Evolutionary conservation across 2,888 invertebrate species (phyloP).

Genomic region (Gari tellinella): DNA sequence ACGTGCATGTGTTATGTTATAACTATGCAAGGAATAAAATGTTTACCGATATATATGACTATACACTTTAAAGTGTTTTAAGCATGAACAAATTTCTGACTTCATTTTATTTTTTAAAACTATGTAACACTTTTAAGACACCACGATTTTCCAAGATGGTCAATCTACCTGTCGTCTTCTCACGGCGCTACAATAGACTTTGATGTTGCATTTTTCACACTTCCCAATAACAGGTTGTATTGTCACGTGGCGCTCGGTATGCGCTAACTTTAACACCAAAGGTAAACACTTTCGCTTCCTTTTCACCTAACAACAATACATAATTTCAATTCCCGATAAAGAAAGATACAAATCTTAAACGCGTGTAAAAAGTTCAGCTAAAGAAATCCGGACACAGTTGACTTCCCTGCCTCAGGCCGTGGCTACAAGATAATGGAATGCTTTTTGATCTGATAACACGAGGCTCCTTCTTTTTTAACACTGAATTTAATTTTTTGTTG

Average conservation of each 20-base stretch:
- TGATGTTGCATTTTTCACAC: constrained; percentile 47
- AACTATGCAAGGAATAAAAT: too few species aligned
- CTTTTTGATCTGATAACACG: constrained; percentile 56
- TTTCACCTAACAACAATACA: constrained; percentile 57
- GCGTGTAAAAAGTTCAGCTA: constrained; percentile 41
- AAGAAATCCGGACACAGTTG: constrained; percentile 28
- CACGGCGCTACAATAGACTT: constrained; percentile 25
- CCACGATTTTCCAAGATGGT: not conserved
- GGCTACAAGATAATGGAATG: constrained; percentile 41
- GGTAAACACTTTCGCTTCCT: constrained; percentile 50
- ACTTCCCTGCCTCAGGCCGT: constrained; percentile 45
- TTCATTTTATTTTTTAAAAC: too few species aligned
- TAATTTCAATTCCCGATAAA: constrained; percentile 56
- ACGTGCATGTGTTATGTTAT: too few species aligned
- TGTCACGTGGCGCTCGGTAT: constrained; percentile 24
- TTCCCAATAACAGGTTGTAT: constrained; percentile 27
- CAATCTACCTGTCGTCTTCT: not conserved
- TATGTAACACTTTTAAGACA: too few species aligned
- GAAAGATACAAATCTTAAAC: constrained; percentile 46
- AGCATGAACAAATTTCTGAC: too few species aligned
- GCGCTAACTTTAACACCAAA: constrained; percentile 58
- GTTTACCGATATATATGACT: too few species aligned
- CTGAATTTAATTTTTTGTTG: constrained; percentile 42
- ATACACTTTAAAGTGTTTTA: too few species aligned
- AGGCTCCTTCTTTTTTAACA: constrained; percentile 38